Percentiles rank a stretch among this genome's conserved stretches.
These are phyloP conservation scores for Notarius quadriscutis DNA, from an alignment of 2,113 vertebrate species.

Conservation along the genomic window DNA sequence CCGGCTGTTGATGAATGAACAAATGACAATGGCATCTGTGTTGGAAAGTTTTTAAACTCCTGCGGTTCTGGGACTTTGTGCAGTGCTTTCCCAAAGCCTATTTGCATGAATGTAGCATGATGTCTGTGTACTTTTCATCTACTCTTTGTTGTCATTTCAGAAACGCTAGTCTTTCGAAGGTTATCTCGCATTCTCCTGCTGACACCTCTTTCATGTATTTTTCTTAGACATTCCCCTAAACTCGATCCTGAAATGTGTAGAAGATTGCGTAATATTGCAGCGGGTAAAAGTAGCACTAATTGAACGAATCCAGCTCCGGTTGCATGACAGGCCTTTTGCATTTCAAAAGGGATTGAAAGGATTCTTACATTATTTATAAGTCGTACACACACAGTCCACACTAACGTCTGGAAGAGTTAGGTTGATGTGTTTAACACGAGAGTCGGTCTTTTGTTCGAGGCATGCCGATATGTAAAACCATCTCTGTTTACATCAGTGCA, in stretches of 20 bases:
- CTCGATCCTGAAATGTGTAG: neutral
- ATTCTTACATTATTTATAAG: neutral
- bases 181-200: neutral
- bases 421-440: neutral
- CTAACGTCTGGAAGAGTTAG: neutral
- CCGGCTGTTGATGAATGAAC: too few relatives aligned
- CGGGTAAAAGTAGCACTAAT: neutral
- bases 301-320: neutral
- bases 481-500: neutral
- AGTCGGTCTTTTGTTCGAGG: neutral
- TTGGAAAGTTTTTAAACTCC: neutral
- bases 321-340: neutral
- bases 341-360: neutral
- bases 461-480: neutral
- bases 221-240: neutral
- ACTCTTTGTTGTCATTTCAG: neutral
- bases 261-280: neutral
- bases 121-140: neutral
- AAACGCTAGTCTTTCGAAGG: neutral
- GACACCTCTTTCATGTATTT: neutral
- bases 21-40: too few relatives aligned
- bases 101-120: neutral
- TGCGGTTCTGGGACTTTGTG: neutral
- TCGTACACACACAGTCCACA: neutral
- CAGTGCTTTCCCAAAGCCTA: neutral